Evolutionary conservation across 2,888 invertebrate species (phyloP).

Genomic region (Clepsis dumicolana): DNA sequence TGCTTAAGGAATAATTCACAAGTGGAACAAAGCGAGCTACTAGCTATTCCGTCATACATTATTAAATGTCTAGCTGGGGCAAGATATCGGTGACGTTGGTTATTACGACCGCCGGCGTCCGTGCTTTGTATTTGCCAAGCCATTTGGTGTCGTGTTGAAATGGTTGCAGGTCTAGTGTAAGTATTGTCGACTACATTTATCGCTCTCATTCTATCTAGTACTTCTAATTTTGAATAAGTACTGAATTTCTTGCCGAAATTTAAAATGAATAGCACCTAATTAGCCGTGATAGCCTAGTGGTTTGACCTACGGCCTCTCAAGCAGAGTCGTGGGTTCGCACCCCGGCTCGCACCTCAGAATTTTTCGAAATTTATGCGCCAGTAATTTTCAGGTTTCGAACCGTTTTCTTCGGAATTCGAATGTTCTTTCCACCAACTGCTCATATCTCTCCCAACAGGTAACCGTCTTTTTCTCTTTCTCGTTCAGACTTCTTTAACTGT

Average conservation of each 20-base stretch:
- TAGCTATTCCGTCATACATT: slow-evolving; percentile 20
- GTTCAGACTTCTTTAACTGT: slow-evolving; percentile 58
- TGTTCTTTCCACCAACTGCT: background rate
- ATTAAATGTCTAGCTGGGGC: slow-evolving; percentile 22
- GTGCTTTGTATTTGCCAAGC: slow-evolving; percentile 6
- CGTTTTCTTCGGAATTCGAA: background rate
- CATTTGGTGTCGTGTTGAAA: background rate
- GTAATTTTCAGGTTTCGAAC: no score
- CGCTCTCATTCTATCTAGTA: no score
- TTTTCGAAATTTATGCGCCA: no score
- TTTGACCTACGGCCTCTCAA: no score
- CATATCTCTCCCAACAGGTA: slow-evolving; percentile 10
- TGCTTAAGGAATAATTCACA: slow-evolving; percentile 65
- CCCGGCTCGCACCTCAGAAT: no score
- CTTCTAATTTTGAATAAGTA: no score
- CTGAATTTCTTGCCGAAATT: no score
- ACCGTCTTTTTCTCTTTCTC: slow-evolving; percentile 48
- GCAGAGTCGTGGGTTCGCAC: no score
- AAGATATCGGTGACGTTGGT: slow-evolving; percentile 17
- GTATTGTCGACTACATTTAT: no score
- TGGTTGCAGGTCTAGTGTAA: background rate
- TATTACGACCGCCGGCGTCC: background rate
- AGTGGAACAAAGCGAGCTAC: slow-evolving; percentile 60
- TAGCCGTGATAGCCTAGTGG: no score
- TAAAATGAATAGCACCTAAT: no score